Evolutionary conservation across 2,113 vertebrate species (phyloP).

Genomic region (Pholis gunnellus): DNA sequence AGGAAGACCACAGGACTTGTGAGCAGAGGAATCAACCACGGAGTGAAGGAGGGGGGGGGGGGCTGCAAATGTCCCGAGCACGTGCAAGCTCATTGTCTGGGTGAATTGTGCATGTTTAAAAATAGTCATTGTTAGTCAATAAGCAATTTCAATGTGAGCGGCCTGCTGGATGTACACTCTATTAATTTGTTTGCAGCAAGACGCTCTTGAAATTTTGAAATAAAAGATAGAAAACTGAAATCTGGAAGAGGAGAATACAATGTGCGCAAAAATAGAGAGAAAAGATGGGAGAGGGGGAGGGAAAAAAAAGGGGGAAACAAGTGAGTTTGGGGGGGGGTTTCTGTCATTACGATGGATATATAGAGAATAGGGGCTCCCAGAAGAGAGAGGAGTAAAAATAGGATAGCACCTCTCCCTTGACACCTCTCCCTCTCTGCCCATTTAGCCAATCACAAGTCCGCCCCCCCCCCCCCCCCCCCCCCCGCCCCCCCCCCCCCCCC

Average conservation of each 20-base stretch:
- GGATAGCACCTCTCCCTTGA: constrained; percentile 72
- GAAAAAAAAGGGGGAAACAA: constrained; percentile 15
- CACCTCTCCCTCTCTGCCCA: constrained; percentile 61
- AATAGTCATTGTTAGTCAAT: constrained; percentile 74
- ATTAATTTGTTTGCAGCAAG: constrained; percentile 55
- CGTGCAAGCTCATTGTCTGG: constrained; percentile 43
- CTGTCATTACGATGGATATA: constrained; percentile 80
- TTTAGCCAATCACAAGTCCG: constrained; percentile 73
- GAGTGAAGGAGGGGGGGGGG: background rate
- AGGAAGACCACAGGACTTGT: constrained; percentile 63
- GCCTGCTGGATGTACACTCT: constrained; percentile 22
- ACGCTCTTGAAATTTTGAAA: constrained; percentile 32
- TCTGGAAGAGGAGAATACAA: constrained; percentile 3
- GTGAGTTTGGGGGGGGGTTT: constrained; percentile 70
- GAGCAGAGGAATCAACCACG: constrained; percentile 33
- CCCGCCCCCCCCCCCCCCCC: constrained; percentile 25
- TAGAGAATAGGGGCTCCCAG: constrained; percentile 67
- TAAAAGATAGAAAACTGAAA: background rate
- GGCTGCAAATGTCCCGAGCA: background rate
- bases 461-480: constrained; percentile 12
- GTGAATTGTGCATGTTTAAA: constrained; percentile 53
- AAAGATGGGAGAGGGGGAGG: background rate
- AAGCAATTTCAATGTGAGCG: constrained; percentile 59
- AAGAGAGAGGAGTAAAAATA: constrained; percentile 79
- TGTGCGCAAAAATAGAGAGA: constrained; percentile 23